Base-by-base conservation (phyloP, 1,140 invertebrate species). In the Zaprionus africanus region DNA sequence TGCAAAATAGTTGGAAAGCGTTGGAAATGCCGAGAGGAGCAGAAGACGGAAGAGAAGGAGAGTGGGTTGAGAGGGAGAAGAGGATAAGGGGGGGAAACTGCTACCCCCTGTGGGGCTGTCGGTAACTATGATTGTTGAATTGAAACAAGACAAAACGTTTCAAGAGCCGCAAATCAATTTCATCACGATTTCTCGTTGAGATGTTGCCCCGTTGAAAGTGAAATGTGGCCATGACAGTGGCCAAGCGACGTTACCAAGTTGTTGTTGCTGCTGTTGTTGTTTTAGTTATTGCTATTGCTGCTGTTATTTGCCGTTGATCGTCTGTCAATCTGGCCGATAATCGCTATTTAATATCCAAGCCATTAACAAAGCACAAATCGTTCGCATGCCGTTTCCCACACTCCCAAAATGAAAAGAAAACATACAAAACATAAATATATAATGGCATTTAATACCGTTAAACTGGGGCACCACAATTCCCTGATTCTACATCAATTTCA, bases 1-100 rank as follows among this genome's bases (percentile, higher is more conserved):
- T 87, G 85, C 85, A 88, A 88, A 87, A 90, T 90, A 87, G 84
- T 85, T 87, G 84, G 83, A 87, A 87, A 87, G 83, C 81, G 85
- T 17, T 46, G 41, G 41, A 46, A 65, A 65, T 65, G 63, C 17
- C 15, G 31, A 43, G 34, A 17, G 22, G 41, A 41, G 34, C 11
- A 38, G 5, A 1, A 19, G 43, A 28, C 60, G 17, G 0, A 11
- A 22, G 11, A 34, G 17, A 11, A 17, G 19, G 11, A 22, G 26
- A 34, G 26, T 26, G 28, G 28, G 6, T 28, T 28, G 28, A 9
- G 31, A 9, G 9, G 31, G 9, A 31, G 31, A 11, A 34, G 5
- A 12, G 31, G 7, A 11, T 28, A 11, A 19, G 17, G 6, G 22
- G 26, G 13, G 26, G 28, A n/a, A 61, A n/a, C 41, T 58, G 22